A percentile compares a stretch with the other conserved stretches of the same genome.
These are phyloP conservation scores for Chirona hameri DNA, from an alignment of 2,888 invertebrate species.

Conservation along the genomic window DNA sequence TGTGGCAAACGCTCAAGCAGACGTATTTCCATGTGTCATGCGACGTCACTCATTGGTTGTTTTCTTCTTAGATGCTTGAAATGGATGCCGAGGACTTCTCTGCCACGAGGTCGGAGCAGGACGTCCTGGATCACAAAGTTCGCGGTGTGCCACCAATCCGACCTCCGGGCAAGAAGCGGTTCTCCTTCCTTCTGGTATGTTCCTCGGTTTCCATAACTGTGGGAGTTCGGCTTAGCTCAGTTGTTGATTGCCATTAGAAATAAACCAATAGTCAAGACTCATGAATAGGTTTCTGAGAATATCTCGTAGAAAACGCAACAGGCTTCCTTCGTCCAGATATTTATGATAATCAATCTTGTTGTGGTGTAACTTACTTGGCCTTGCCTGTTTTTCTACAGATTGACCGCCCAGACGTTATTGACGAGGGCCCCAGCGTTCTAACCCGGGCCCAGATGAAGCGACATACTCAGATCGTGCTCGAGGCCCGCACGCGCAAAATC, in stretches of 20 bases:
- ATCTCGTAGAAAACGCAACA: too few relatives aligned
- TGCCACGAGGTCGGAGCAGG: not conserved
- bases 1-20: too few relatives aligned
- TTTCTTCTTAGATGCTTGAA: not conserved
- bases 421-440: not conserved
- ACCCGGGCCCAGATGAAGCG: slow-evolving; percentile 11
- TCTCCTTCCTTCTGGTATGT: slow-evolving; percentile 9
- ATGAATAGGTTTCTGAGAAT: too few relatives aligned
- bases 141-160: not conserved
- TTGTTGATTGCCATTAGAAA: too few relatives aligned
- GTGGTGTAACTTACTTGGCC: too few relatives aligned
- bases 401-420: not conserved
- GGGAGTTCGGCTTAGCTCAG: too few relatives aligned
- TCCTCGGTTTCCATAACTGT: not conserved
- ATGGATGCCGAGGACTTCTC: not conserved
- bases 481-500: not conserved
- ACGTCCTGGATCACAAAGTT: not conserved
- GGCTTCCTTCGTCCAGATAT: too few relatives aligned
- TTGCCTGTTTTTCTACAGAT: not conserved
- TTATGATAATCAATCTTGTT: too few relatives aligned
- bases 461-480: not conserved
- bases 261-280: too few relatives aligned
- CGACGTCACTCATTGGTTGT: too few relatives aligned
- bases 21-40: too few relatives aligned
- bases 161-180: not conserved